Evolutionary conservation across 2,888 invertebrate species (phyloP).

Genomic region (Agriopis leucophaearia): DNA sequence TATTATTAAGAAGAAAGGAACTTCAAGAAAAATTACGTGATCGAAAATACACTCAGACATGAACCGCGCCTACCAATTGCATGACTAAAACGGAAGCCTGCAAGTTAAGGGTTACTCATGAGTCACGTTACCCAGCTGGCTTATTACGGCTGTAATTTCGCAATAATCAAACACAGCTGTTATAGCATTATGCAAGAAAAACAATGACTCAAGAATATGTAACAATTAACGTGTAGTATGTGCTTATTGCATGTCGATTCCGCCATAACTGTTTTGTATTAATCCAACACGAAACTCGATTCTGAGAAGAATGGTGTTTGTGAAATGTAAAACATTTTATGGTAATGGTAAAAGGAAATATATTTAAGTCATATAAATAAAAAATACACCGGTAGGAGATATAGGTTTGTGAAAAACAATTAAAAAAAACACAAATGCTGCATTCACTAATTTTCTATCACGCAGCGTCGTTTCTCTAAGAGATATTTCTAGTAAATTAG

Average conservation of each 20-base stretch:
- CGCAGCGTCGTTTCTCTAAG: no score
- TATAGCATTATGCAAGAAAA: slow-evolving; percentile 58
- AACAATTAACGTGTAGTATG: slow-evolving; percentile 32
- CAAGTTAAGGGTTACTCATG: slow-evolving; percentile 50
- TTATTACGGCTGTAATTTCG: slow-evolving; percentile 58
- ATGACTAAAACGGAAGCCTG: slow-evolving; percentile 36
- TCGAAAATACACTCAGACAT: neutral
- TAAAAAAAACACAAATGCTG: no score
- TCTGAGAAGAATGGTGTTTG: neutral
- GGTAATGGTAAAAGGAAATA: neutral
- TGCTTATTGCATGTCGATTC: slow-evolving; percentile 24
- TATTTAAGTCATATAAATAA: no score
- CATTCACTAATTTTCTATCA: no score
- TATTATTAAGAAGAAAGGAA: neutral
- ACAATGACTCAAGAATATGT: slow-evolving; percentile 45
- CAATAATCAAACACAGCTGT: slow-evolving; percentile 66
- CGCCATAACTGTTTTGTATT: slow-evolving; percentile 1
- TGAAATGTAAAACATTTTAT: neutral
- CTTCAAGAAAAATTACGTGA: neutral
- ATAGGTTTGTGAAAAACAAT: no score
- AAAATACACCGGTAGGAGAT: no score
- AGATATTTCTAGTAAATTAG: no score
- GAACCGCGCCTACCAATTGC: slow-evolving; percentile 25
- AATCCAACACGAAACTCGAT: neutral
- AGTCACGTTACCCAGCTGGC: slow-evolving; percentile 66